Evolutionary conservation across 2,888 invertebrate species (phyloP).

Genomic region (Leucoma salicis): DNA sequence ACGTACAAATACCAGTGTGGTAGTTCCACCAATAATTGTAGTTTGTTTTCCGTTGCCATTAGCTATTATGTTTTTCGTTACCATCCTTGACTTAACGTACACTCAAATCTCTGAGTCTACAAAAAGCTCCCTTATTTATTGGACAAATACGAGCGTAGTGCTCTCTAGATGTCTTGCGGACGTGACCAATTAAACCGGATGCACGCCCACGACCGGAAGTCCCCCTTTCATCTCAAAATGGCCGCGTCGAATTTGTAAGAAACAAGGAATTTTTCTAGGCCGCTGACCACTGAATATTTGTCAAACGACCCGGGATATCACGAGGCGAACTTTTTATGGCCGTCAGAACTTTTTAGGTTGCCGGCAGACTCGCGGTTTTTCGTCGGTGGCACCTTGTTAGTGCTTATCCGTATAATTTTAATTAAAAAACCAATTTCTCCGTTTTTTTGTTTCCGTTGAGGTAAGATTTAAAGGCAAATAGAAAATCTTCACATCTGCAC

Average conservation of each 20-base stretch:
- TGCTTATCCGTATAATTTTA: not conserved
- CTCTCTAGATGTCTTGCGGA: constrained; percentile 32
- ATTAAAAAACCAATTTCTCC: too few relatives aligned
- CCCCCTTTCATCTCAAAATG: constrained; percentile 74
- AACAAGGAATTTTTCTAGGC: constrained; percentile 72
- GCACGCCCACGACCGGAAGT: constrained; percentile 71
- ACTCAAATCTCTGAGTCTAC: constrained; percentile 47
- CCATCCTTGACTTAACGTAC: constrained; percentile 47
- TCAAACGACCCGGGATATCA: constrained; percentile 50
- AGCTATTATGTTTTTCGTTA: constrained; percentile 48
- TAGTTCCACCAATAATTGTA: constrained; percentile 38
- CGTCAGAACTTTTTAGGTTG: constrained; percentile 46
- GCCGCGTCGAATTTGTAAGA: constrained; percentile 70
- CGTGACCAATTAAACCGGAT: constrained; percentile 62
- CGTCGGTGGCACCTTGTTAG: constrained; percentile 5
- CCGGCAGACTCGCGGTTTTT: constrained; percentile 41
- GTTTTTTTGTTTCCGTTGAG: too few relatives aligned
- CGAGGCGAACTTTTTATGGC: constrained; percentile 65
- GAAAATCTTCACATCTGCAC: too few relatives aligned
- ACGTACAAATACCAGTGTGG: constrained; percentile 34
- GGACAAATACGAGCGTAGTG: constrained; percentile 43
- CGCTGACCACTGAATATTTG: constrained; percentile 71
- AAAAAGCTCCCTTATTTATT: constrained; percentile 51
- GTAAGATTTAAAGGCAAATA: too few relatives aligned
- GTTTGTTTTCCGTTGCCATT: constrained; percentile 47